These are phyloP conservation scores for Ceryle rudis DNA, from an alignment of 2,797 vertebrate species.

Conservation along the genomic window DNA sequence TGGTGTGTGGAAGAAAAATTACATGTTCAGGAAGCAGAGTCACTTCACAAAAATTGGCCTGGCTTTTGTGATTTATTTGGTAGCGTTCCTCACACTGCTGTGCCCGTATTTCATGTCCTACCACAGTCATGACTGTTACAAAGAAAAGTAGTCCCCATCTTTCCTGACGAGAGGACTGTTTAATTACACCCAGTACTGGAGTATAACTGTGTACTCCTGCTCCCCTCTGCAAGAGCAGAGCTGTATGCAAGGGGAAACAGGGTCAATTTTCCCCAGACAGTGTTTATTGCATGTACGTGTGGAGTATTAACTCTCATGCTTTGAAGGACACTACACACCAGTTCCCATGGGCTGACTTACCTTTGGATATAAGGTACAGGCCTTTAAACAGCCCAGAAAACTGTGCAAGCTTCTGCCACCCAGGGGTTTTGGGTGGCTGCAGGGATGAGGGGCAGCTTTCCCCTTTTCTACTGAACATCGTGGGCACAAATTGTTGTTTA, in stretches of 20 bases:
- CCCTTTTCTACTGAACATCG: fast-evolving
- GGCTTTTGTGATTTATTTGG: neutral
- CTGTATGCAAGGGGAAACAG: neutral
- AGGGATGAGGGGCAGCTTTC: neutral
- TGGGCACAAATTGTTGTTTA: neutral
- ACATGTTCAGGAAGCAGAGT: neutral
- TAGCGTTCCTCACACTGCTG: neutral
- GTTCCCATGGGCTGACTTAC: neutral
- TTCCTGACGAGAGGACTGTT: neutral
- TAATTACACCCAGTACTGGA: neutral
- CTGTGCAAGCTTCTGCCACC: neutral
- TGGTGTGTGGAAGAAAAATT: neutral
- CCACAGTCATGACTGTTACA: neutral
- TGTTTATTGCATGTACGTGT: fast-evolving
- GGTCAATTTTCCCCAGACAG: neutral
- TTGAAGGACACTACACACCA: neutral
- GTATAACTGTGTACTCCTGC: neutral
- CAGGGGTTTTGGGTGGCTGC: neutral
- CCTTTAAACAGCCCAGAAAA: neutral
- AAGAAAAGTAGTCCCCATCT: neutral
- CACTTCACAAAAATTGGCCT: neutral
- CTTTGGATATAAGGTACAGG: neutral
- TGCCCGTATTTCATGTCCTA: neutral
- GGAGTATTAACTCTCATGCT: neutral
- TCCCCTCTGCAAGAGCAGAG: neutral